Percentiles rank a stretch among this genome's conserved stretches.
phyloP scores from a whole-genome alignment of 2,888 invertebrate species.

The Hofmannophila pseudospretella region DNA sequence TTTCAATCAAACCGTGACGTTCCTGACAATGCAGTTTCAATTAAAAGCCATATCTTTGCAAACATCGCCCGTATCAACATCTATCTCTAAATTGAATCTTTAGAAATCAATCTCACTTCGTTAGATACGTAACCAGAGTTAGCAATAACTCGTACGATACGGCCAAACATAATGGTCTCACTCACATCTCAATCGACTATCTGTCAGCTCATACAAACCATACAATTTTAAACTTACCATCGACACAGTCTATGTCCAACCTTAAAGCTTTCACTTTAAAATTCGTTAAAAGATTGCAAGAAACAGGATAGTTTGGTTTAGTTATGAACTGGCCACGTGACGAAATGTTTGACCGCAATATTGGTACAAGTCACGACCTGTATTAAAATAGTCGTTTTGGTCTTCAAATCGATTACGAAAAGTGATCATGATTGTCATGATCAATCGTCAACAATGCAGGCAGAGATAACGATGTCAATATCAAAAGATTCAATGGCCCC shows the following conservation, averaged over 20 bases:
- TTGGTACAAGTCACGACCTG: slow-evolving; percentile 5
- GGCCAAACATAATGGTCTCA: slow-evolving; percentile 5
- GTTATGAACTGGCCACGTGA: slow-evolving; percentile 10
- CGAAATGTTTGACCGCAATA: slow-evolving; percentile 10
- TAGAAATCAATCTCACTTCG: neutral
- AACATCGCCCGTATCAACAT: neutral
- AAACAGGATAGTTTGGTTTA: neutral
- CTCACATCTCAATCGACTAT: slow-evolving; percentile 10
- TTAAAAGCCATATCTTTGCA: neutral
- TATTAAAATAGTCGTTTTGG: slow-evolving; percentile 1
- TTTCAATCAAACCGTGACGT: no score
- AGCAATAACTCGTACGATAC: slow-evolving; percentile 5
- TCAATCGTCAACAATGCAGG: neutral
- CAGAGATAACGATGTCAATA: neutral
- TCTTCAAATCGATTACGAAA: slow-evolving; percentile 10
- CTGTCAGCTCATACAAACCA: slow-evolving; percentile 5
- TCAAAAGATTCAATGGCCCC: neutral
- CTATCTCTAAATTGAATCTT: neutral
- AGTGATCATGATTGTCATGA: slow-evolving; percentile 8
- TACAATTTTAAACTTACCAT: neutral
- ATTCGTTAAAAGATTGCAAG: neutral
- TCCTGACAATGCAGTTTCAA: neutral
- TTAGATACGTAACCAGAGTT: neutral
- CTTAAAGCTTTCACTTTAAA: neutral
- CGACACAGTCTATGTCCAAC: neutral